Base-by-base conservation (phyloP, 1,140 invertebrate species). In the Drosophila rufa region DNA sequence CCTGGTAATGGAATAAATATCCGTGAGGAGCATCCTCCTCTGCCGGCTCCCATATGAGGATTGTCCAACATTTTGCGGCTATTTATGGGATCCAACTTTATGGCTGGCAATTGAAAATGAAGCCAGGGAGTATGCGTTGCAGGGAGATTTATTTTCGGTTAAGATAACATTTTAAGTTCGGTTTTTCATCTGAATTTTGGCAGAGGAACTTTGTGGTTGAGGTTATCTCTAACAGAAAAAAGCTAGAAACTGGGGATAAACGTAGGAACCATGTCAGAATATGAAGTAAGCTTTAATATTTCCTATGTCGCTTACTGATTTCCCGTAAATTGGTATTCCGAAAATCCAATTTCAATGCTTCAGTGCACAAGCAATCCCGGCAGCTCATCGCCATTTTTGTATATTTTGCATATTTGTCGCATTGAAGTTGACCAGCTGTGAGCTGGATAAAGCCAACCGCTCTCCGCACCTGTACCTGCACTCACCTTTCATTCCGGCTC, bases 1-100 rank as follows among this genome's bases (percentile, higher is more conserved):
- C 46, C 15, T 38, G 70, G 68, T 74, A 74, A 74, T 74, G 70
- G 70, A 74, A 74, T 74, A 74, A 59, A 73, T 74, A 73, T 74
- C 70, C 70, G 67, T 60, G 40, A 51, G 70, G 55, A 60, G 45
- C 70, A 74, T 73, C 55, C 50, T 33, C 60, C 68, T 48, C 30
- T 45, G 57, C 40, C 8, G 15, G 19, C 38, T 40, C n/a, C 25
- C 69, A 71, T 50, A 50, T 58, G 25, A 17, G 43, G 19, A 74
- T 45, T 73, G 70, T 74, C 70, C 70, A 73, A 50, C 70, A 74
- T 73, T 74, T 60, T 74, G 71, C 60, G 70, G 71, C 70, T 75
- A 64, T 75, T 75, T 75, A 75, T 75, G 70, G 70, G 3, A 30
- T 38, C 38, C 45, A 36, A 71, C 55, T 71, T 71, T 73, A 71